Evolutionary conservation across 2,113 vertebrate species (phyloP), one percentile per base, ranked within the genome.

Genomic region (Hippocampus zosterae): DNA sequence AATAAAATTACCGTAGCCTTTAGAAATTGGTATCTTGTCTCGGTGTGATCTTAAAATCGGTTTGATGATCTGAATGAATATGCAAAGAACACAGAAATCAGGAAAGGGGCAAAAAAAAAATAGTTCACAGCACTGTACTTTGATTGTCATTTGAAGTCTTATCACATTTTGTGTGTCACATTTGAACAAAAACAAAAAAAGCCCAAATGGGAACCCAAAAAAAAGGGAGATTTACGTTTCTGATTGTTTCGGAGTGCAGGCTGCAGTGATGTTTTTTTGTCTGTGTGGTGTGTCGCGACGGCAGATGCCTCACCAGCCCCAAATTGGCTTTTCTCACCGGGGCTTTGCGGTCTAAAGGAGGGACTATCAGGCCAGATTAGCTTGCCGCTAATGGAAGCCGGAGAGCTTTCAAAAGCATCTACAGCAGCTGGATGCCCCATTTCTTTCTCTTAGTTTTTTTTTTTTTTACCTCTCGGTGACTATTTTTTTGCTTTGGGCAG

Each of bases 281-380:
- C 71, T 71, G 67, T 66, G 57, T 64, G 64, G 67, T 29, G 60
- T 72, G 71, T 68, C 23, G 68, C 23, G 68, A 53, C 68, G 73
- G 77, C 75, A 80, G 71, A 84, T 74, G 74, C 70, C 75, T 73
- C 75, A 74, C 75, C 73, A 80, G n/a, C 69, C 79, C 57, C 57
- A 85, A 88, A 87, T 81, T 89, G 84, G 73, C 77, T 82, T 88
- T 82, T 80, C 82, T 85, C 83, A 86, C 83, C 50, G 33, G 79
- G 86, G 83, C 80, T 88, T 87, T 88, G 80, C 75, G 87, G 81
- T 88, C 80, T 85, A 84, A 89, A 85, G 82, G 79, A 81, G 79
- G 21, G 79, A 79, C 81, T 84, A 87, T 86, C 82, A 80, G 76
- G 68, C 78, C 75, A 87, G 88, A 89, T 89, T 86, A 89, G 82